Evolutionary conservation across 2,113 vertebrate genomes (phyloP).

Genomic region (Rhineura floridana): DNA sequence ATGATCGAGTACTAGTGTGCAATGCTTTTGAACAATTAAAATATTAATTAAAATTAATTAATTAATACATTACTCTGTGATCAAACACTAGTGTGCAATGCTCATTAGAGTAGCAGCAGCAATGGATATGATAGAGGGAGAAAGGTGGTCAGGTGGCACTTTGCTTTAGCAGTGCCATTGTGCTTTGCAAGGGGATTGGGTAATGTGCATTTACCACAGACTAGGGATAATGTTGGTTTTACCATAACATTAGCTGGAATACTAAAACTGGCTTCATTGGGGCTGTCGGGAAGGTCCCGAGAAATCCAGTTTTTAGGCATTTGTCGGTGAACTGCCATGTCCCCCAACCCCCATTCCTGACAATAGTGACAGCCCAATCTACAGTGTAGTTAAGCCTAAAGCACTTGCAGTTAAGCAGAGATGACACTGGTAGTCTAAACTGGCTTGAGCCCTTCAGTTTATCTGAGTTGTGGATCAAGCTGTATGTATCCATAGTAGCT

Average conservation of each 20-base stretch:
- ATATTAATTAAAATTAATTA: too few species aligned
- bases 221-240: not conserved
- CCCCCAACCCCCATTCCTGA: too few species aligned
- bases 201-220: not conserved
- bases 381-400: not conserved
- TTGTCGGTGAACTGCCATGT: too few species aligned
- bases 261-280: too few species aligned
- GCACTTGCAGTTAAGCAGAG: not conserved
- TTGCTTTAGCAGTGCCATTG: not conserved
- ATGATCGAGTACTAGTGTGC: not conserved
- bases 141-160: too few species aligned
- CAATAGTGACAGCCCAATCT: not conserved
- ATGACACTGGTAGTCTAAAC: not conserved
- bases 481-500: constrained; percentile 17
- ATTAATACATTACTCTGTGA: not conserved
- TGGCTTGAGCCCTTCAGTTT: not conserved
- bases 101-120: not conserved
- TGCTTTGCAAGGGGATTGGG: not conserved
- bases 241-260: too few species aligned
- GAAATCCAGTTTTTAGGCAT: too few species aligned
- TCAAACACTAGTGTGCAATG: not conserved
- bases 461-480: not conserved
- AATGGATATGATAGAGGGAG: too few species aligned
- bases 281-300: too few species aligned
- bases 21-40: not conserved